Evolutionary conservation across 1,140 invertebrate genomes (phyloP).

Genomic region (Cyphomyrmex costatus): DNA sequence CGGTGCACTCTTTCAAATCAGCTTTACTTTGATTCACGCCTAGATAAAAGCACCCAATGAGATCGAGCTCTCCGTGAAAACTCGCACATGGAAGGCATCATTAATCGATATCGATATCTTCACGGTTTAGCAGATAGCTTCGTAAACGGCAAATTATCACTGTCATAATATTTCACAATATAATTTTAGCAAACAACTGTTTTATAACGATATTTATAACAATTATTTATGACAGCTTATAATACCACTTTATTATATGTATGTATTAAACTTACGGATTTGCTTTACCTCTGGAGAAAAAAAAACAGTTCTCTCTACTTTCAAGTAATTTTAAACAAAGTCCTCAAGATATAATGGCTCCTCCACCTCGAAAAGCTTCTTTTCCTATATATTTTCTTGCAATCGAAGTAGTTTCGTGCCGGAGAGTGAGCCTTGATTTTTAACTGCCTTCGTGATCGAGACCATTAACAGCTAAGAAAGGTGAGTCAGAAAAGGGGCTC

Average conservation of each 20-base stretch:
- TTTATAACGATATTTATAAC: not conserved
- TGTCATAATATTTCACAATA: not conserved
- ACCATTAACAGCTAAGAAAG: conserved; percentile 75
- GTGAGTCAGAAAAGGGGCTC: conserved; percentile 36
- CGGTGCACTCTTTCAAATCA: conserved; percentile 67
- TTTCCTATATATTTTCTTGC: conserved; percentile 11
- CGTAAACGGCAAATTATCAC: not conserved
- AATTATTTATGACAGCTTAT: not conserved
- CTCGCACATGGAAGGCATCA: conserved; percentile 1
- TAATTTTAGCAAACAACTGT: not conserved
- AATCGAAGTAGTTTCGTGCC: conserved; percentile 56
- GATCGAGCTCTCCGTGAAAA: conserved; percentile 38
- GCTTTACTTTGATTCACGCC: conserved; percentile 73
- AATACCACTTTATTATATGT: not conserved
- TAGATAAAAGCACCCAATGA: not conserved
- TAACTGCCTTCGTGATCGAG: conserved; percentile 81
- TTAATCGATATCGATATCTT: conserved; percentile 20
- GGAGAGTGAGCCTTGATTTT: conserved; percentile 76
- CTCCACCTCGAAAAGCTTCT: conserved; percentile 25
- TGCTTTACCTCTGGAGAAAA: not conserved
- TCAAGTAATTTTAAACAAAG: conserved; percentile 40
- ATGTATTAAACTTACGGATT: not conserved
- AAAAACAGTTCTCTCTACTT: not conserved
- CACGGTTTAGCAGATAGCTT: not conserved
- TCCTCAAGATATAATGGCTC: conserved; percentile 26